A percentile compares a stretch with the other conserved stretches of the same genome.
These are phyloP conservation scores for Cephonodes hylas DNA, from an alignment of 2,888 invertebrate species.

Conservation along the genomic window DNA sequence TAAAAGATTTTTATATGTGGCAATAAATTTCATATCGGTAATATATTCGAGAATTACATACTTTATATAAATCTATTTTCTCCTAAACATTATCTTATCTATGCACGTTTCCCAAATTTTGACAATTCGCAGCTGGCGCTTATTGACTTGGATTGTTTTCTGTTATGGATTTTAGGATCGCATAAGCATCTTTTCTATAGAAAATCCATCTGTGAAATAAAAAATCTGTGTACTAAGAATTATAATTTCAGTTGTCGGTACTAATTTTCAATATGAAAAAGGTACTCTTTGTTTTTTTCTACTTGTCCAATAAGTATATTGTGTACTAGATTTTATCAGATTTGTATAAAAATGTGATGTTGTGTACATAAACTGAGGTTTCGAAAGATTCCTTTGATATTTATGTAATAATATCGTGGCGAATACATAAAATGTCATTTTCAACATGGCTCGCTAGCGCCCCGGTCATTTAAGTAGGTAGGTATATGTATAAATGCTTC, in stretches of 20 bases:
- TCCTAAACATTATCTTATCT: not conserved
- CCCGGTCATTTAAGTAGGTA: constrained; percentile 43
- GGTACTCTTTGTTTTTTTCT: constrained; percentile 11
- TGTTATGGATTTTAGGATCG: constrained; percentile 54
- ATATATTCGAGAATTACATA: not conserved
- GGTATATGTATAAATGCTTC: constrained; percentile 35
- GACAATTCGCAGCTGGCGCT: constrained; percentile 76
- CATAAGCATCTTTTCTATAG: constrained; percentile 33
- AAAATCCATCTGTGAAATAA: not conserved
- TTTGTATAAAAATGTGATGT: not conserved
- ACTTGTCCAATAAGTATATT: not conserved
- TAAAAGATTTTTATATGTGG: not conserved
- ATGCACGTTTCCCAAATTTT: constrained; percentile 35
- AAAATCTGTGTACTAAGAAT: not conserved
- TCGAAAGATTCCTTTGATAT: not conserved
- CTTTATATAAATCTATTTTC: not conserved
- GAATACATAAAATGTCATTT: constrained; percentile 35
- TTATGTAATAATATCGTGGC: not conserved
- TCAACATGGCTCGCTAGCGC: constrained; percentile 65
- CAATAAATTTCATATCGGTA: not conserved
- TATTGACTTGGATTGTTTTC: constrained; percentile 50
- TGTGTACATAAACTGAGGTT: not conserved
- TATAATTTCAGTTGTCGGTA: not conserved
- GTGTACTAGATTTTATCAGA: not conserved
- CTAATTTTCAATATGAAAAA: constrained; percentile 14